phyloP scores from a whole-genome alignment of 1,140 invertebrate genomes.

The Diachasma alloeum region DNA sequence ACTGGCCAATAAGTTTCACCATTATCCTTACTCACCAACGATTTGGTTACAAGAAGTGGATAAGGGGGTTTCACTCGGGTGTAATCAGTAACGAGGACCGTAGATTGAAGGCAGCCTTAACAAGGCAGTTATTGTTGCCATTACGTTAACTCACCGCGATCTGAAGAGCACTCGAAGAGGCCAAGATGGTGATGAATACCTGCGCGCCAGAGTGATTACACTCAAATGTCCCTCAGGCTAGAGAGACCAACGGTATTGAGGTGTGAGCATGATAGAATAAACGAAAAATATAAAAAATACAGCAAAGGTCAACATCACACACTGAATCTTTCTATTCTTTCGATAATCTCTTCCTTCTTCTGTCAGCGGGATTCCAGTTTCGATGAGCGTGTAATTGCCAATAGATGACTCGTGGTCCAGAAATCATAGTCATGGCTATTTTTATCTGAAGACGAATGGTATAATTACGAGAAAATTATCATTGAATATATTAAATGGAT shows the following conservation, averaged over 20 bases:
- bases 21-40: conserved; percentile 1
- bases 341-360: not conserved
- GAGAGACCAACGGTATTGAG: not conserved
- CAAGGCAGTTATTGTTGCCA: conserved; percentile 55
- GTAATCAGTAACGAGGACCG: conserved; percentile 42
- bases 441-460: not conserved
- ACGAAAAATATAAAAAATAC: not conserved
- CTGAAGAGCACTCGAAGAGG: conserved; percentile 31
- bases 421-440: conserved; percentile 3
- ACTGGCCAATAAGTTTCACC: not conserved
- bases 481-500: conserved; percentile 33
- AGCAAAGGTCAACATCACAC: not conserved
- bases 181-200: conserved; percentile 53
- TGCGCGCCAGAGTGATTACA: conserved; percentile 29
- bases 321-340: not conserved
- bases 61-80: not conserved
- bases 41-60: conserved; percentile 1
- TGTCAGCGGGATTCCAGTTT: conserved; percentile 2
- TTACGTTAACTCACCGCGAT: conserved; percentile 54
- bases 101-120: conserved; percentile 43
- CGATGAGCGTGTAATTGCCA: conserved; percentile 24
- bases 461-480: conserved; percentile 36
- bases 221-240: not conserved
- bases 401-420: conserved; percentile 20
- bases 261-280: not conserved